Base-by-base conservation (phyloP, 2,797 vertebrate species). In the Limnodromus scolopaceus region DNA sequence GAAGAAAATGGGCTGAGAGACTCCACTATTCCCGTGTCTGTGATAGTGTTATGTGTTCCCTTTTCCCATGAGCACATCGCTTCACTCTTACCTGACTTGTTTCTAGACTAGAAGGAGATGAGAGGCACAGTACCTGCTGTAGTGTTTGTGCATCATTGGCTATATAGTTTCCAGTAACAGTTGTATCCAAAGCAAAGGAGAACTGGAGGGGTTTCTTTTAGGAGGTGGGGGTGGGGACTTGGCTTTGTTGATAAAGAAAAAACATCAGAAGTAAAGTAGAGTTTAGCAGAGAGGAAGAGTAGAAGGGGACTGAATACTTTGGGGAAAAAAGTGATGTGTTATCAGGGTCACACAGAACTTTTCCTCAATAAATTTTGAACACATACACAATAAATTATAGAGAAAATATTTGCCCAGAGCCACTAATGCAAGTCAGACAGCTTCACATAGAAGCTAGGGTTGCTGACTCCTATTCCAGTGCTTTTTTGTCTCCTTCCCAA, bases 321-420 rank as follows among this genome's bases (percentile, higher is more conserved):
- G 1, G 5, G 27, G 8, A 2, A 2, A 14, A 39, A 34, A 30
- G 4, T n/a, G 54, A 9, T 4, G 5, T 58, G 7, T 68, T 46
- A 51, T n/a, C 48, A 45, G 5, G 68, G 49, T 89, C 34, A 41
- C 39, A 72, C 16, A 60, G 39, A 78, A 51, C 5, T 68, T 83
- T 64, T 60, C 20, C 13, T 80, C 39, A 46, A 45, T 39, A 68
- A 64, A 78, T 57, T 63, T 92, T 70, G 81, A 87, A 41, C 10
- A 16, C 32, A 15, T 4, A 49, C 46, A 76, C 53, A 58, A 64
- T 32, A 78, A 74, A 80, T 17, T 6, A 53, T 41, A 80, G 27
- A 71, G 8, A 55, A 87, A 64, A 46, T 13, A 38, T 46, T 82
- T 81, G 4, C 13, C 61, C 49, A 57, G 49, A 84, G 22, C 18